phyloP scores from a whole-genome alignment of 64 coral and sea anemone genomes.

The Pocillopora verrucosa region DNA sequence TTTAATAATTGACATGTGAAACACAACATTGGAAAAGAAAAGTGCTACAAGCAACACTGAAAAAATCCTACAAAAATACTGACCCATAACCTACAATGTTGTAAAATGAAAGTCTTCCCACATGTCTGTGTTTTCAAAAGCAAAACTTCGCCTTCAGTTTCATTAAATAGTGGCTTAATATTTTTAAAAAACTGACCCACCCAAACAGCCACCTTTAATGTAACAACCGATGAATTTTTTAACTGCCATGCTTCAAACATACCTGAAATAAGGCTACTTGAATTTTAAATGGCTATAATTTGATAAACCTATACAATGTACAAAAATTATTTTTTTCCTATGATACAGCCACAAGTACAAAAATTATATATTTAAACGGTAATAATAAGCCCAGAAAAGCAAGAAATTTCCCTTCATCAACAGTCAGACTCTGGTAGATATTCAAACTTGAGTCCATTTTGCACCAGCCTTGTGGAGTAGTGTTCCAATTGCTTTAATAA shows the following conservation, averaged over 20 bases:
- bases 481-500: slow-evolving; percentile 34
- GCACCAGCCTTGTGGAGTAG: slow-evolving; percentile 9
- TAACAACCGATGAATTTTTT: background rate
- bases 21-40: too few relatives aligned
- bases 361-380: background rate
- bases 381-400: background rate
- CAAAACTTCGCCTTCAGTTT: too few relatives aligned
- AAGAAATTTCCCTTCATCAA: background rate
- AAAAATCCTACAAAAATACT: too few relatives aligned
- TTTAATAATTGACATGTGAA: too few relatives aligned
- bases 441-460: slow-evolving; percentile 37
- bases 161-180: too few relatives aligned
- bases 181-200: background rate
- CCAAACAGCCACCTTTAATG: background rate
- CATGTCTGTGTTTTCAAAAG: too few relatives aligned
- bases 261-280: background rate
- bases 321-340: slow-evolving; percentile 33
- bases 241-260: background rate
- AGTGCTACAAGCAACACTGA: too few relatives aligned
- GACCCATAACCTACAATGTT: too few relatives aligned
- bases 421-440: slow-evolving; percentile 29
- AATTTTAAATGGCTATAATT: slow-evolving; percentile 17
- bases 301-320: slow-evolving; percentile 27
- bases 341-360: slow-evolving; percentile 19
- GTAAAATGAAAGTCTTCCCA: too few relatives aligned